phyloP scores from a whole-genome alignment of 2,797 vertebrate species.

The Danio aesculapii region DNA sequence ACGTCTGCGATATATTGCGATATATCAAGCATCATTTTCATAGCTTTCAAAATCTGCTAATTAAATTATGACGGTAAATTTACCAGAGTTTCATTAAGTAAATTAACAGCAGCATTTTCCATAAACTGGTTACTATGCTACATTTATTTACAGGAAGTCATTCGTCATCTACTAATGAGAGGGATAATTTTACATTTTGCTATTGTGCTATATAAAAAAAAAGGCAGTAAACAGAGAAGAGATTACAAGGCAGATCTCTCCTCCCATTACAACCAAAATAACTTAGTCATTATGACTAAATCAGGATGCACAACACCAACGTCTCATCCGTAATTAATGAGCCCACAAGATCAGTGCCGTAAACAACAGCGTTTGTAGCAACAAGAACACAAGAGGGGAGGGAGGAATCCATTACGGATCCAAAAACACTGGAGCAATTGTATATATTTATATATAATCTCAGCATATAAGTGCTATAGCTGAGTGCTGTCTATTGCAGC shows the following conservation, averaged over 20 bases:
- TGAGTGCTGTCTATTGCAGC: conserved; percentile 52
- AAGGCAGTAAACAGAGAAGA: background rate
- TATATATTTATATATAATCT: conserved; percentile 28
- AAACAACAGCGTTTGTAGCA: conserved; percentile 57
- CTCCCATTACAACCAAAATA: conserved; percentile 11
- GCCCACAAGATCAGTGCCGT: conserved; percentile 50
- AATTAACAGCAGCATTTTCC: background rate
- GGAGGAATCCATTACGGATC: conserved; percentile 19
- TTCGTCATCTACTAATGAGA: background rate
- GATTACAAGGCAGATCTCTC: background rate
- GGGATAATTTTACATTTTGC: background rate
- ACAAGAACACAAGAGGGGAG: conserved; percentile 21
- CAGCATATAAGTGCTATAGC: conserved; percentile 39
- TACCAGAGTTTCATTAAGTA: background rate
- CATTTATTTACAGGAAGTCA: background rate
- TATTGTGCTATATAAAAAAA: background rate
- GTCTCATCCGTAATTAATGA: conserved; percentile 40
- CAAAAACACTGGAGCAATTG: background rate
- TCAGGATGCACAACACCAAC: conserved; percentile 1
- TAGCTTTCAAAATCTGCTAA: background rate
- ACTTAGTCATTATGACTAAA: conserved; percentile 16
- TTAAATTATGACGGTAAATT: background rate
- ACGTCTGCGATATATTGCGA: too few relatives aligned
- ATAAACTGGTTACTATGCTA: background rate
- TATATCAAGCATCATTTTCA: background rate